Evolutionary conservation across 2,888 invertebrate genomes (phyloP), one percentile per base, ranked within the genome.

Genomic region (Hirtodrosophila alboralis): DNA sequence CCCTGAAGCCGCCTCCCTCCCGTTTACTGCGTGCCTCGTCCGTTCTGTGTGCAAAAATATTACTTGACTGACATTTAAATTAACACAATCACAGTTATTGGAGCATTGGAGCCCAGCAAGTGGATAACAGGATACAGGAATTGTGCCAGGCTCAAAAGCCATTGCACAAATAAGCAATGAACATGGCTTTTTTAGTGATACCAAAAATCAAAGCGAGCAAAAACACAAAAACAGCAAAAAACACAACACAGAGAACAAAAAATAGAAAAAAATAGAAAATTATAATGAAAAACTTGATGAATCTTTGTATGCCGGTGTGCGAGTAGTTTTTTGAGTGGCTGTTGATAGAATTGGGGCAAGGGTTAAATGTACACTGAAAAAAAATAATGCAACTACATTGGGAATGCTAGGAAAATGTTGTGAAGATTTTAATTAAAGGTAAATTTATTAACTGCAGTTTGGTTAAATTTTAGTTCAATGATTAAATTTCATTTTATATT

Each of bases 1-100:
- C 34, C 13, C 51, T 36, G 44, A 18, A 36, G 34, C 41, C 30
- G 18, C 37, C 21, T 48, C 18, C 40, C 57, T 27, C 38, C 44
- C 41, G 16, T 34, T 37, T 21, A 49, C 57, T 57, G 48, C 53
- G 65, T 59, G 54, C 60, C n/a, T n/a, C 18, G 56, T 40, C 52
- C 48, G 56, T 57, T 64, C 63, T 81, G 76, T 81, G 76, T 61
- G 75, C 67, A 67, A 71, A 85, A 81, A 84, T 86, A 86, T 83
- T 86, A 86, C 81, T 83, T 83, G 81, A 86, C 81, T 83, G 81
- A 83, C 81, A 83, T 83, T 83, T 83, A 83, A 83, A 83, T 83
- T 83, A 83, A 86, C 81, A 83, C 81, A 83, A 83, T 83, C 81
- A 83, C 81, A 77, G 86, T 83, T 83, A 86, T 83, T 84, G 80